phyloP scores from a whole-genome alignment of 2,113 vertebrate genomes.

The Spermophilus dauricus region DNA sequence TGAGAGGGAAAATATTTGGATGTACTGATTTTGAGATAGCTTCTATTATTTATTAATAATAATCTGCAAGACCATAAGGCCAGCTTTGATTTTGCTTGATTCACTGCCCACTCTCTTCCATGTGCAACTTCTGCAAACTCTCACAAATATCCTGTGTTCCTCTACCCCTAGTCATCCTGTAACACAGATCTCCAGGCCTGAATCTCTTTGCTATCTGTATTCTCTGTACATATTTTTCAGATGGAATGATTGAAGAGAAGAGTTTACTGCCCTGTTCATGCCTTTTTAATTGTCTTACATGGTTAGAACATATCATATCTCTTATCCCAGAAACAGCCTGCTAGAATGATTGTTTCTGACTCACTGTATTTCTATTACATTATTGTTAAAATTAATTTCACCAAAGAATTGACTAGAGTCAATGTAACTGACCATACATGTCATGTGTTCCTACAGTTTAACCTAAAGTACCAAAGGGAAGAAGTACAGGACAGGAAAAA shows the following conservation, averaged over 20 bases:
- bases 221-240: not conserved
- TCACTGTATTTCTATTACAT: constrained; percentile 18
- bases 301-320: not conserved
- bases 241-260: not conserved
- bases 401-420: not conserved
- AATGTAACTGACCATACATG: not conserved
- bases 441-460: constrained; percentile 85
- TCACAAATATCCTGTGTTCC: not conserved
- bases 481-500: constrained; percentile 88
- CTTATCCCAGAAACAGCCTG: not conserved
- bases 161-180: not conserved
- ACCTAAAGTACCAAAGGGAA: constrained; percentile 93
- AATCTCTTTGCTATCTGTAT: not conserved
- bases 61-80: not conserved
- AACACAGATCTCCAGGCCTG: not conserved
- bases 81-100: not conserved
- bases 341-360: not conserved
- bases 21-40: not conserved
- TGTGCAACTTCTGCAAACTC: not conserved
- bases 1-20: not conserved
- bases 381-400: not conserved
- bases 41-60: not conserved
- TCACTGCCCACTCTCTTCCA: not conserved
- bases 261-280: not conserved
- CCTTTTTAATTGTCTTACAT: not conserved